phyloP scores from a whole-genome alignment of 2,797 vertebrate genomes.

The Mallotus villosus region DNA sequence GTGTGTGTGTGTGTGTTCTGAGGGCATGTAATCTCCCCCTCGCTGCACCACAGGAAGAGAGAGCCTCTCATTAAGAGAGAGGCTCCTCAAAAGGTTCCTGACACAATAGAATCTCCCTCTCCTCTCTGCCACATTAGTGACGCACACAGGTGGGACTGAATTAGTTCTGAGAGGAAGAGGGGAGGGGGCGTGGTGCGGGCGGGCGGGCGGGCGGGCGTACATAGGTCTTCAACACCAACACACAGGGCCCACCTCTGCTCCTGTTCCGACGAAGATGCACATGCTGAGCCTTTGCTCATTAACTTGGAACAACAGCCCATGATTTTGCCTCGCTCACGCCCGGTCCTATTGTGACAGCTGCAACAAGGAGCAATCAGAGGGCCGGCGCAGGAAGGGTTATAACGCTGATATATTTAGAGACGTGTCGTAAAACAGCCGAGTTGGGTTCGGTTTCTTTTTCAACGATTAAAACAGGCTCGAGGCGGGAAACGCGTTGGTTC shows the following conservation, averaged over 20 bases:
- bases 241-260: background rate
- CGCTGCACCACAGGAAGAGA: slow-evolving; percentile 37
- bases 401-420: background rate
- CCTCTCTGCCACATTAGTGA: slow-evolving; percentile 11
- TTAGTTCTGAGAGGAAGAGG: background rate
- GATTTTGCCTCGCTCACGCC: slow-evolving; percentile 21
- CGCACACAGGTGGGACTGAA: background rate
- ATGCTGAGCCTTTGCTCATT: slow-evolving; percentile 19
- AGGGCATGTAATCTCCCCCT: slow-evolving; percentile 40
- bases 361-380: slow-evolving; percentile 46
- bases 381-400: background rate
- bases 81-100: slow-evolving; percentile 44
- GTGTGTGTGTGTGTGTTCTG: slow-evolving; percentile 19
- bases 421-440: background rate
- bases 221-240: background rate
- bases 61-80: slow-evolving; percentile 43
- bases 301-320: slow-evolving; percentile 25
- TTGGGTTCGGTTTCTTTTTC: background rate
- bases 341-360: slow-evolving; percentile 35
- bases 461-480: background rate
- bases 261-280: background rate
- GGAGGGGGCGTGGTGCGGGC: too few relatives aligned
- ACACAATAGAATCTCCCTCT: slow-evolving; percentile 37
- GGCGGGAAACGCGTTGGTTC: slow-evolving; percentile 2
- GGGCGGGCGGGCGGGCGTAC: background rate